Evolutionary conservation across 2,888 invertebrate species (phyloP), one percentile per base, ranked within the genome.

Genomic region (Colletes collaris): DNA sequence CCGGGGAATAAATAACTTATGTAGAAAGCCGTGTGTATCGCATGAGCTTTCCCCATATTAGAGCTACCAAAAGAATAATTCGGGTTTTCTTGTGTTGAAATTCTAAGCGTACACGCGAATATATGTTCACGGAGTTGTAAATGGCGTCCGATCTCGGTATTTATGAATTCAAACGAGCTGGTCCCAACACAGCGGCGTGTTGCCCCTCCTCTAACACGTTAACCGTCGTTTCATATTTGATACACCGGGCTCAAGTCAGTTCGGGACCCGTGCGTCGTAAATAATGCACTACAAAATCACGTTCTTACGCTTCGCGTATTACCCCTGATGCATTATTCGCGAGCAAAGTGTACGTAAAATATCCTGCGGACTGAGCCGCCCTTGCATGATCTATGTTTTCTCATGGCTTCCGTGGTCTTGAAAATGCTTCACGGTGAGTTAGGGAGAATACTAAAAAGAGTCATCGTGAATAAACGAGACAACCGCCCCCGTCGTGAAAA

Each of bases 241-340:
- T 40, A 35, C 40, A 40, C 11, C 52, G 37, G 19, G 16, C 40
- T 19, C 52, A 37, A 64, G n/a, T 13, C 19, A 5, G 19, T 44
- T 60, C 7, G 37, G 8, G 11, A 27, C 35, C 27, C 60, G 46
- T 19, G 19, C 65, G 7, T 50, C 60, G 64, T 73, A 73, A 66
- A 73, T 76, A 76, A 73, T 73, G 62, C 76, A 66, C 44, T 16
- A 16, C 49, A 52, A 76, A 73, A 76, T 76, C 66, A 73, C 53
- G 60, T 62, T 66, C 62, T 60, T 55, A 49, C 60, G 44, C 50
- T 44, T 40, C 16, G 76, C 37, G 50, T 60, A 65, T 72, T 60
- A 53, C 72, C 46, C 16, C 13, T 52, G 65, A 65, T 40, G 60
- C 60, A 60, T 49, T 59, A 50, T 70, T 46, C 35, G 13, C 65